These are phyloP conservation scores for Aulostomus chinensis DNA, from an alignment of 2,797 vertebrate genomes.

Conservation along the genomic window DNA sequence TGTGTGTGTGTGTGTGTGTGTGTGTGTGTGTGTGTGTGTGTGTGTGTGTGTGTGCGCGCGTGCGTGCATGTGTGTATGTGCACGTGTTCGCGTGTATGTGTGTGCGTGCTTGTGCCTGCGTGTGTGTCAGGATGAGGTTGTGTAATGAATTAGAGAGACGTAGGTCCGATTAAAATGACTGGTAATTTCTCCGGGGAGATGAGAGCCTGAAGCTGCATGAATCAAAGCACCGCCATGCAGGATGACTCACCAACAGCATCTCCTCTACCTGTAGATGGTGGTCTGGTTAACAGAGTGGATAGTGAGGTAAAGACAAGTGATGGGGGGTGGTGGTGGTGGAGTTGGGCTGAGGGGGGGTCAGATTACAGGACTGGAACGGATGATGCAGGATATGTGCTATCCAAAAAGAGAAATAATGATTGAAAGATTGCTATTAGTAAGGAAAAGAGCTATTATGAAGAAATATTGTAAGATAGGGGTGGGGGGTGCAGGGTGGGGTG, in stretches of 20 bases:
- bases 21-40: constrained; percentile 57
- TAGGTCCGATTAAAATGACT: constrained; percentile 85
- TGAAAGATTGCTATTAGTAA: constrained; percentile 45
- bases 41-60: constrained; percentile 35
- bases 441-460: constrained; percentile 29
- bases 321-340: too few relatives aligned
- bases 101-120: constrained; percentile 54
- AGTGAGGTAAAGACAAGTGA: too few relatives aligned
- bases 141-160: constrained; percentile 86
- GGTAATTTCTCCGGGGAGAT: constrained; percentile 86
- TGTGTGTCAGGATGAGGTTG: constrained; percentile 67
- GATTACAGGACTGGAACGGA: neutral
- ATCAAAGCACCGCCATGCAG: constrained; percentile 69
- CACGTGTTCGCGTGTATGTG: constrained; percentile 25
- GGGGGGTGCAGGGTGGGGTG: constrained; percentile 13
- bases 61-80: constrained; percentile 54
- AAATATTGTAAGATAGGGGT: constrained; percentile 49
- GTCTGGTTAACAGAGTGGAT: too few relatives aligned
- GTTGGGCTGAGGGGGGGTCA: neutral
- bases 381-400: neutral
- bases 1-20: constrained; percentile 49
- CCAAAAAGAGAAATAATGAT: constrained; percentile 18
- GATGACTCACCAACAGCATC: constrained; percentile 70
- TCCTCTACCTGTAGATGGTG: constrained; percentile 19
- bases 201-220: constrained; percentile 72